phyloP scores from a whole-genome alignment of 2,888 invertebrate species.

The Acleris cristana region DNA sequence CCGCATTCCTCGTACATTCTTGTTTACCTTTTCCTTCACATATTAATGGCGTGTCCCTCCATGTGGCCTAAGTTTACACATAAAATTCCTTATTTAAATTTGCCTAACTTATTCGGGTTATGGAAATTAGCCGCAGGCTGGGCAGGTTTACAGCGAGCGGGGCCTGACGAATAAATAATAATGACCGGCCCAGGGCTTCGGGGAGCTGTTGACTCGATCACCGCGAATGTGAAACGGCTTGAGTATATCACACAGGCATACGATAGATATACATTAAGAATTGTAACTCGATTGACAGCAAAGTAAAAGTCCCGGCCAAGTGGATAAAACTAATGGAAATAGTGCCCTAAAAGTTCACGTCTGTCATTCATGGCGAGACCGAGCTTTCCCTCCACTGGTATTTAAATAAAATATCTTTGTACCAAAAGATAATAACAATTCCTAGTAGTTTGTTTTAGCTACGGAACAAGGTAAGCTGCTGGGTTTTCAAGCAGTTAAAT shows the following conservation, averaged over 20 bases:
- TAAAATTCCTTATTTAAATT: slow-evolving; percentile 36
- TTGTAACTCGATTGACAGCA: too few species aligned
- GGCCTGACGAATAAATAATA: slow-evolving; percentile 26
- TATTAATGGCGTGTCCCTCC: slow-evolving; percentile 23
- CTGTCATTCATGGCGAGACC: too few species aligned
- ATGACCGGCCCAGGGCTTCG: background rate
- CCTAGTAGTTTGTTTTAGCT: too few species aligned
- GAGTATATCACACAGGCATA: background rate
- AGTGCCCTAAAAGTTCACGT: too few species aligned
- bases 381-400: too few species aligned
- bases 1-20: slow-evolving; percentile 28
- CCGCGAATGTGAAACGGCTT: background rate
- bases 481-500: too few species aligned
- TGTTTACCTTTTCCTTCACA: slow-evolving; percentile 34
- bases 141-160: slow-evolving; percentile 21
- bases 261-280: too few species aligned
- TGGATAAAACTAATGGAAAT: too few species aligned
- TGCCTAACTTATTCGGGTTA: slow-evolving; percentile 31
- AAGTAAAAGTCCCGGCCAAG: too few species aligned
- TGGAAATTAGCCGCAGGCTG: slow-evolving; percentile 32
- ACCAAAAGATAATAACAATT: too few species aligned
- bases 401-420: too few species aligned
- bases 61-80: slow-evolving; percentile 26
- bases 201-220: background rate
- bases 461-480: too few species aligned